A percentile compares a stretch with the other conserved stretches of the same genome.
Conservation (phyloP, 2,888 invertebrate genomes). For the Sarcophaga caerulescens region DNA sequence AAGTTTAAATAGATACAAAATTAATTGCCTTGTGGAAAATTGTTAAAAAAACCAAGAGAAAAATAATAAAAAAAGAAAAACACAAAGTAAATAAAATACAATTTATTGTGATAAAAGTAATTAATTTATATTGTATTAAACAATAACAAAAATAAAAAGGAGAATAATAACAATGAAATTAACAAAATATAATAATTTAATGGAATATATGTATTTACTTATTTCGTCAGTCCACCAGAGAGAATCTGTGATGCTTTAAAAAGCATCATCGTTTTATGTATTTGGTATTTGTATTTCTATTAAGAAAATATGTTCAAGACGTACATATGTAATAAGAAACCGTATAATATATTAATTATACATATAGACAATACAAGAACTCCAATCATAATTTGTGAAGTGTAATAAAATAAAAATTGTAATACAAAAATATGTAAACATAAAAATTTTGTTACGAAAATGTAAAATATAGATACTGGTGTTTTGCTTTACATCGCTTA, state of each 20-base stretch:
- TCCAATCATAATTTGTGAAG: not conserved
- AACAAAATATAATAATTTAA: not conserved
- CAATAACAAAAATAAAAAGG: not conserved
- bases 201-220: not conserved
- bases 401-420: constrained; percentile 15
- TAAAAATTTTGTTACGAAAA: too few species aligned
- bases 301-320: not conserved
- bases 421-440: not conserved
- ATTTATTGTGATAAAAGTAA: constrained; percentile 14
- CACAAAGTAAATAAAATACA: not conserved
- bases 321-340: not conserved
- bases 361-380: not conserved
- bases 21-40: constrained; percentile 38
- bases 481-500: too few species aligned
- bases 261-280: too few species aligned
- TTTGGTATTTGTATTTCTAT: too few species aligned
- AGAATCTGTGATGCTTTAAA: too few species aligned
- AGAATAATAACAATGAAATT: too few species aligned
- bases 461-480: too few species aligned
- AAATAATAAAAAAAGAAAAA: not conserved
- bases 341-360: constrained; percentile 9
- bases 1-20: constrained; percentile 56
- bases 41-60: not conserved
- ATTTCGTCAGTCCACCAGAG: too few species aligned
- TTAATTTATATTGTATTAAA: constrained; percentile 14